Evolutionary conservation across 1,140 invertebrate genomes (phyloP).

Genomic region (Magallana ariakensis): DNA sequence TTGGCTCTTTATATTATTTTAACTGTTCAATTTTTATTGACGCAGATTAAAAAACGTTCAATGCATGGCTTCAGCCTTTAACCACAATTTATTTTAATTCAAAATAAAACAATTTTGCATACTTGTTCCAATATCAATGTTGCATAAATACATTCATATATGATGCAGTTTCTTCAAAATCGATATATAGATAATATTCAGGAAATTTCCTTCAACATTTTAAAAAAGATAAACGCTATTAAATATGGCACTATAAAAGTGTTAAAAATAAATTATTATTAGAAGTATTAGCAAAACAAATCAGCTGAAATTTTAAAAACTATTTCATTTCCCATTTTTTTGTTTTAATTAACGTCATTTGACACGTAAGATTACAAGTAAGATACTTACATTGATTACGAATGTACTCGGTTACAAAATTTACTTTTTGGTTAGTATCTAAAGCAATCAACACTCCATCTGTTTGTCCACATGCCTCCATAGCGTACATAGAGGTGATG

Average conservation of each 20-base stretch:
- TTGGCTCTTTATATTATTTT: too few species aligned
- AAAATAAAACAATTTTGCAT: too few species aligned
- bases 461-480: not conserved
- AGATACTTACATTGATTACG: not conserved
- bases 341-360: not conserved
- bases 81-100: too few species aligned
- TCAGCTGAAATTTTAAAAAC: not conserved
- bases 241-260: not conserved
- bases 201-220: not conserved
- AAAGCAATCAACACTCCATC: not conserved
- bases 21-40: too few species aligned
- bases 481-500: not conserved
- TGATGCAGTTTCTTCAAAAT: too few species aligned
- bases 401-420: not conserved
- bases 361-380: not conserved
- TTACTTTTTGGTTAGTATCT: not conserved
- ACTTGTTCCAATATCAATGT: too few species aligned
- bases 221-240: not conserved
- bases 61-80: too few species aligned
- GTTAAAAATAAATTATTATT: not conserved
- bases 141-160: too few species aligned
- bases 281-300: not conserved
- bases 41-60: too few species aligned
- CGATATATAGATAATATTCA: too few species aligned
- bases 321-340: not conserved